Evolutionary conservation across 2,888 invertebrate genomes (phyloP).

Genomic region (Pterostichus niger): DNA sequence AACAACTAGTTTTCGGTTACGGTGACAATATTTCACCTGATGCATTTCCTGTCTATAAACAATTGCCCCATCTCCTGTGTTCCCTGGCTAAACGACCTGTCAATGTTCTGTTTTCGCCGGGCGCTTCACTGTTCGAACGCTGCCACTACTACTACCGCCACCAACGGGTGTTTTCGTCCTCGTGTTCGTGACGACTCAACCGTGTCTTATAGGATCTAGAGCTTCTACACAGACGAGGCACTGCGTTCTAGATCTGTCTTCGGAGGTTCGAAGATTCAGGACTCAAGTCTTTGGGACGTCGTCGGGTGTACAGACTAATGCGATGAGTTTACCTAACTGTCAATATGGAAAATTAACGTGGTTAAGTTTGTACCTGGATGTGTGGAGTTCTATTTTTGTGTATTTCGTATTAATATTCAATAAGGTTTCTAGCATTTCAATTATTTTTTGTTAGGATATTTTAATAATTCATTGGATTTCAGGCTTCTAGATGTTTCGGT

Average conservation of each 20-base stretch:
- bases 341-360: background rate
- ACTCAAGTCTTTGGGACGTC: background rate
- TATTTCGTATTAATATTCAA: too few species aligned
- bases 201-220: conserved; percentile 45
- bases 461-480: too few species aligned
- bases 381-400: too few species aligned
- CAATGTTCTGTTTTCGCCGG: conserved; percentile 6
- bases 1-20: too few species aligned
- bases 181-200: conserved; percentile 32
- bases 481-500: too few species aligned
- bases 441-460: too few species aligned
- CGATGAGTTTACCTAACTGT: conserved; percentile 5
- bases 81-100: background rate
- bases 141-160: too few species aligned
- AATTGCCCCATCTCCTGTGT: background rate
- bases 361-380: too few species aligned
- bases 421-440: too few species aligned
- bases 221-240: background rate
- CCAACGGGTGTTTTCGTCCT: conserved; percentile 17
- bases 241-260: conserved; percentile 8
- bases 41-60: too few species aligned
- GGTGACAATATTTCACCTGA: too few species aligned
- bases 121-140: background rate
- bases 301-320: background rate
- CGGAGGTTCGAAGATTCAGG: conserved; percentile 5